Conservation (phyloP, 2,888 invertebrate species). For the Piscicola geometra region DNA sequence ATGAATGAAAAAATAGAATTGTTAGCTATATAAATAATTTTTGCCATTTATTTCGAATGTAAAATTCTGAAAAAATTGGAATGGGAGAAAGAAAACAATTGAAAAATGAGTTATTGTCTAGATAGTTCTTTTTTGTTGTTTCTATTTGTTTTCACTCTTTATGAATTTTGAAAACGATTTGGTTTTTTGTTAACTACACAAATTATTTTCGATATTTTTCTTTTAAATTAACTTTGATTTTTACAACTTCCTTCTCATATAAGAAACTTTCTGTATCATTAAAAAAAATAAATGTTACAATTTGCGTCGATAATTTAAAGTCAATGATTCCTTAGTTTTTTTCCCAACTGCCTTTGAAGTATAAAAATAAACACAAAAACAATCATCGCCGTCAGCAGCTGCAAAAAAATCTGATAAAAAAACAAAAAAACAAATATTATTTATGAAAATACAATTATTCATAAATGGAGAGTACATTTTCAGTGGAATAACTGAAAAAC, state of each 20-base stretch:
- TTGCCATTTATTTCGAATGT: too few relatives aligned
- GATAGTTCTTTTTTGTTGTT: background rate
- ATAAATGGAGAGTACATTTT: background rate
- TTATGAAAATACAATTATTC: background rate
- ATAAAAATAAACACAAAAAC: background rate
- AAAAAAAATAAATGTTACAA: background rate
- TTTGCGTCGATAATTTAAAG: constrained; percentile 16
- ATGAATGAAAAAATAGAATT: too few relatives aligned
- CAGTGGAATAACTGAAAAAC: background rate
- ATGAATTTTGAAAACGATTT: background rate
- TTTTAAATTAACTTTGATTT: background rate
- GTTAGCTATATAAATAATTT: too few relatives aligned
- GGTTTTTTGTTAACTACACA: background rate
- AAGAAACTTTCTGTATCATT: background rate
- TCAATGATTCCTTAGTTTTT: background rate
- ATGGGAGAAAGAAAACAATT: too few relatives aligned
- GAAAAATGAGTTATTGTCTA: too few relatives aligned
- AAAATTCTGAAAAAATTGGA: too few relatives aligned
- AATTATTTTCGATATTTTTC: background rate
- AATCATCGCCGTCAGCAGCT: background rate
- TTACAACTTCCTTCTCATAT: background rate
- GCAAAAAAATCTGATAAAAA: background rate
- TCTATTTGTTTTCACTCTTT: background rate
- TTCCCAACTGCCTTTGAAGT: background rate
- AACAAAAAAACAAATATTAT: background rate